Evolutionary conservation across 2,113 vertebrate genomes (phyloP).

Genomic region (Rhinichthys klamathensis): DNA sequence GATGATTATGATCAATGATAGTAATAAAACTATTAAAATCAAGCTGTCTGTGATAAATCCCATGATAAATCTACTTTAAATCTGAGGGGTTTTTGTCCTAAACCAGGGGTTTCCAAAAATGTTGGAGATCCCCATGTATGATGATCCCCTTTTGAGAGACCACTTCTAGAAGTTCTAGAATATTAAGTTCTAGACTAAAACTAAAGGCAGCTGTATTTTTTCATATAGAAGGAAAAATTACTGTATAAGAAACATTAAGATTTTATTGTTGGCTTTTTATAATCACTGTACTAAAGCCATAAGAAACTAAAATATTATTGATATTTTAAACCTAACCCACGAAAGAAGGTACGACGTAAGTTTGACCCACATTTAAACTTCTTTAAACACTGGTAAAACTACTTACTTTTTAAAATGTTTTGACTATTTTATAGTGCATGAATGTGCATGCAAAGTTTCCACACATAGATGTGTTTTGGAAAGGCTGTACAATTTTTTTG

Average conservation of each 20-base stretch:
- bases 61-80: background rate
- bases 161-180: background rate
- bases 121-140: background rate
- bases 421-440: no score
- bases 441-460: no score
- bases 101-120: background rate
- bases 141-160: background rate
- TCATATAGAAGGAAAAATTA: background rate
- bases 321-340: no score
- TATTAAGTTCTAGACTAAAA: background rate
- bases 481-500: background rate
- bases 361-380: background rate
- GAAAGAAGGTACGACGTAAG: background rate
- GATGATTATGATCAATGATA: slow-evolving; percentile 64
- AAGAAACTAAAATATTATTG: background rate
- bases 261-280: background rate
- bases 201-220: background rate
- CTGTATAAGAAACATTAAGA: background rate
- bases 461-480: background rate
- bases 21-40: slow-evolving; percentile 64
- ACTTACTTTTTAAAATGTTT: background rate
- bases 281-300: background rate
- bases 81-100: background rate
- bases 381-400: background rate
- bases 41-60: slow-evolving; percentile 37